phyloP scores from a whole-genome alignment of 2,797 vertebrate species.

The Rhinatrema bivittatum region DNA sequence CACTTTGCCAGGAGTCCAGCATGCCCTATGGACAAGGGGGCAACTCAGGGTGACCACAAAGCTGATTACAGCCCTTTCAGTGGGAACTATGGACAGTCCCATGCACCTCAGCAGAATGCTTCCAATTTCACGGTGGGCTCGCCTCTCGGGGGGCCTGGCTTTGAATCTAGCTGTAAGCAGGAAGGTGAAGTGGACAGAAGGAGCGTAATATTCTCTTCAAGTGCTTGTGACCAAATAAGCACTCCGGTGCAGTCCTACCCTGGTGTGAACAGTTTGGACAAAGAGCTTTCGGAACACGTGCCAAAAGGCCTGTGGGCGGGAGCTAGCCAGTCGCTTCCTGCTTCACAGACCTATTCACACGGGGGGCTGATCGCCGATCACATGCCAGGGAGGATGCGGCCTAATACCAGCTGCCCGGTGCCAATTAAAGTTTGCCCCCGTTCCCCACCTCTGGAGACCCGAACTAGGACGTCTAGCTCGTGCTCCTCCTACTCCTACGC shows the following conservation, averaged over 20 bases:
- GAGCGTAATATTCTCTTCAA: constrained; percentile 94
- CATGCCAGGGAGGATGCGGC: constrained; percentile 78
- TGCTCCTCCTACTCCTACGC: constrained; percentile 96
- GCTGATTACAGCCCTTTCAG: constrained; percentile 83
- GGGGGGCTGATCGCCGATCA: constrained; percentile 70
- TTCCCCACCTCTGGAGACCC: constrained; percentile 89
- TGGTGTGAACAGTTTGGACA: constrained; percentile 84
- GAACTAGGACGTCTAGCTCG: constrained; percentile 94
- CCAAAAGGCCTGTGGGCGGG: constrained; percentile 88
- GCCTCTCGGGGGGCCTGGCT: constrained; percentile 77
- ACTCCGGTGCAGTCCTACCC: constrained; percentile 87
- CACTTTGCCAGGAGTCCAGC: constrained; percentile 80
- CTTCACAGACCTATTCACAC: constrained; percentile 81
- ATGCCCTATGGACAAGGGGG: constrained; percentile 85
- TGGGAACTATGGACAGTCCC: constrained; percentile 74
- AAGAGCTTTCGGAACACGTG: constrained; percentile 84
- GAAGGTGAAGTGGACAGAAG: constrained; percentile 89
- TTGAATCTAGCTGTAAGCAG: constrained; percentile 87
- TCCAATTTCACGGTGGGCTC: constrained; percentile 76
- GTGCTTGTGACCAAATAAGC: constrained; percentile 79
- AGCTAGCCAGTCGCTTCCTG: constrained; percentile 84
- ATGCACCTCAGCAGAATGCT: constrained; percentile 76
- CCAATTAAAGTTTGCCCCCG: constrained; percentile 97
- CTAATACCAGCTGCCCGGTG: constrained; percentile 98
- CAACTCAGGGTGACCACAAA: constrained; percentile 98